Conservation (phyloP, 1,140 invertebrate species). For the Hycleus phaleratus region DNA sequence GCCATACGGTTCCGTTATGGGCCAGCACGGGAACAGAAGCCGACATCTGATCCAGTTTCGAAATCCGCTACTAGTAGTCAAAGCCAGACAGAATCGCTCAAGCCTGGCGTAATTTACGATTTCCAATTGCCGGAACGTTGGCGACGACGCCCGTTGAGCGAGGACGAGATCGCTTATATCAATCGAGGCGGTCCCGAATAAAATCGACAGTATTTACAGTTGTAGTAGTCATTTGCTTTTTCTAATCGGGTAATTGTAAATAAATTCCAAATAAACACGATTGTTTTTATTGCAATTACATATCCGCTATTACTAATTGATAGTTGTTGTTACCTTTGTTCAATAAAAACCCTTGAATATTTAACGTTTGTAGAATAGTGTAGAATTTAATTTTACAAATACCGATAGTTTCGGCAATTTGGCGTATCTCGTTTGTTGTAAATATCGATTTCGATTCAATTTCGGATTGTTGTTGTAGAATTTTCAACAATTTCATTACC, state of each 20-base stretch:
- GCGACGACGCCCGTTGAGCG: conserved; percentile 27
- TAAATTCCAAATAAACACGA: background rate
- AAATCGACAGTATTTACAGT: conserved; percentile 2
- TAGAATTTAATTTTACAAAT: conserved; percentile 53
- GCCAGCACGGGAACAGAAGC: conserved; percentile 20
- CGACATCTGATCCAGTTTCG: background rate
- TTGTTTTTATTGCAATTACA: conserved; percentile 8
- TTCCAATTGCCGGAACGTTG: conserved; percentile 33
- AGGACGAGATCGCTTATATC: conserved; percentile 32
- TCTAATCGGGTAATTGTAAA: conserved; percentile 6
- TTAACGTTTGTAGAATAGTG: conserved; percentile 65
- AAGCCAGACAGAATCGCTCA: background rate
- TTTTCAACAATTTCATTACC: conserved; percentile 40
- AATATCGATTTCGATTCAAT: conserved; percentile 68
- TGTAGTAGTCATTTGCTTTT: conserved; percentile 1
- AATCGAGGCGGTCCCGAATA: conserved; percentile 31
- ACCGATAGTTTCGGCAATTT: conserved; percentile 55
- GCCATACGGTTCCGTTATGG: conserved; percentile 36
- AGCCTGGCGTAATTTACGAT: conserved; percentile 30
- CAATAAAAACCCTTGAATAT: conserved; percentile 77
- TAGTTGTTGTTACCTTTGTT: conserved; percentile 77
- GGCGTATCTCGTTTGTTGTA: conserved; percentile 66
- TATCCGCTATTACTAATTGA: conserved; percentile 45
- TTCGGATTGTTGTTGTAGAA: conserved; percentile 51
- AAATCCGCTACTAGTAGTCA: background rate